Evolutionary conservation across 2,888 invertebrate species (phyloP).

Genomic region (Dryococelus australis): DNA sequence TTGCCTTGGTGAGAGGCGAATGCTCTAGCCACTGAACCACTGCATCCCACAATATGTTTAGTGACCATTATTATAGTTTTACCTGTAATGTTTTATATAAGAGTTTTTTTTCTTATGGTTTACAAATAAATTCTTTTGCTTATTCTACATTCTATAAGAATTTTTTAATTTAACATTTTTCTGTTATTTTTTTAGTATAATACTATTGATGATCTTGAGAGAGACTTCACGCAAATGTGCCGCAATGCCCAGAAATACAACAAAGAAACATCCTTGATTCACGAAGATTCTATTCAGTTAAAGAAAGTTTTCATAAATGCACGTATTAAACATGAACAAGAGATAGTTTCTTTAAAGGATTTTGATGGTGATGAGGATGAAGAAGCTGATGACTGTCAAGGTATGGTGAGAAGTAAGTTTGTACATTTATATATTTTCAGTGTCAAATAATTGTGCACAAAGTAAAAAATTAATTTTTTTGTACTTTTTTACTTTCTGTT

Average conservation of each 20-base stretch:
- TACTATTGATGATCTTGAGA: constrained; percentile 49
- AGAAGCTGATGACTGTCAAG: constrained; percentile 25
- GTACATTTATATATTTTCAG: background rate
- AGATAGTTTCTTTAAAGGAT: constrained; percentile 29
- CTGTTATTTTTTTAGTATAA: constrained; percentile 41
- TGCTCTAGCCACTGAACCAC: too few species aligned
- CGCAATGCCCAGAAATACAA: constrained; percentile 68
- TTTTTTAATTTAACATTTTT: background rate
- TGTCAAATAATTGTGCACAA: too few species aligned
- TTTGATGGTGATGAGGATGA: constrained; percentile 35
- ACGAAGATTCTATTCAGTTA: constrained; percentile 66
- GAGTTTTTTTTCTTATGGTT: too few species aligned
- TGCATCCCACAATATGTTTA: too few species aligned
- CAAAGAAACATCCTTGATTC: constrained; percentile 65
- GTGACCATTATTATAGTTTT: too few species aligned
- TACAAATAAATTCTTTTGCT: too few species aligned
- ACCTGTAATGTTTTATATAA: too few species aligned
- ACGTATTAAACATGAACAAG: constrained; percentile 44
- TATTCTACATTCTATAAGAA: too few species aligned
- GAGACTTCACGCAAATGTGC: constrained; percentile 65
- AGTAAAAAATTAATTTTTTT: too few species aligned
- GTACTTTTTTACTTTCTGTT: too few species aligned
- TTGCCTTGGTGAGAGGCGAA: too few species aligned
- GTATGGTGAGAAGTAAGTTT: background rate
- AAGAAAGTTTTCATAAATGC: constrained; percentile 55